These are phyloP conservation scores for Rotaria sp. DNA, from an alignment of 2,888 invertebrate species.

Conservation along the genomic window DNA sequence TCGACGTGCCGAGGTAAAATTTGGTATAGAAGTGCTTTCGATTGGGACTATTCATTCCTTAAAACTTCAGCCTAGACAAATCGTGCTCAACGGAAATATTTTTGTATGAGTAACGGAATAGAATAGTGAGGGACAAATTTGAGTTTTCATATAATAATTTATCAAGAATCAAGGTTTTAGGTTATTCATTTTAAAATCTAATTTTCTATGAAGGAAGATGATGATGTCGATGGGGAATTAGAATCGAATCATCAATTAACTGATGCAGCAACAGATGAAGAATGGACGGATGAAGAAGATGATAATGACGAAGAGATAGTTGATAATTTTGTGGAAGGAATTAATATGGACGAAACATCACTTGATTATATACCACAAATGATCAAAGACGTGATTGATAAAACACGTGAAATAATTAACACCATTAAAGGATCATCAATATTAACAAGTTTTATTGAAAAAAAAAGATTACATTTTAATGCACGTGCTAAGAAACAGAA, in stretches of 20 bases:
- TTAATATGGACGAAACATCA: neutral
- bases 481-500: neutral
- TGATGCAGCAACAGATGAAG: neutral
- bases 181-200: too few relatives aligned
- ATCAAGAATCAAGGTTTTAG: too few relatives aligned
- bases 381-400: neutral
- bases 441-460: neutral
- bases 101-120: too few relatives aligned
- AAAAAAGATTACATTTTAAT: neutral
- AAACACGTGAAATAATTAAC: neutral
- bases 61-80: too few relatives aligned
- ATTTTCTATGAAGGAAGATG: neutral
- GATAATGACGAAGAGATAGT: neutral
- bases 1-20: too few relatives aligned
- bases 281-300: neutral
- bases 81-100: too few relatives aligned
- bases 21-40: too few relatives aligned
- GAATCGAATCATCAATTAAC: neutral
- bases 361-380: neutral
- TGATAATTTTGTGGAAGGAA: neutral
- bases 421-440: neutral
- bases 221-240: neutral
- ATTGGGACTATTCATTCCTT: too few relatives aligned
- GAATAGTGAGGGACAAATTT: too few relatives aligned
- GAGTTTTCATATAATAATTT: too few relatives aligned